These are phyloP conservation scores for Thripadectes ignobilis DNA, from an alignment of 2,797 vertebrate genomes.

Conservation along the genomic window DNA sequence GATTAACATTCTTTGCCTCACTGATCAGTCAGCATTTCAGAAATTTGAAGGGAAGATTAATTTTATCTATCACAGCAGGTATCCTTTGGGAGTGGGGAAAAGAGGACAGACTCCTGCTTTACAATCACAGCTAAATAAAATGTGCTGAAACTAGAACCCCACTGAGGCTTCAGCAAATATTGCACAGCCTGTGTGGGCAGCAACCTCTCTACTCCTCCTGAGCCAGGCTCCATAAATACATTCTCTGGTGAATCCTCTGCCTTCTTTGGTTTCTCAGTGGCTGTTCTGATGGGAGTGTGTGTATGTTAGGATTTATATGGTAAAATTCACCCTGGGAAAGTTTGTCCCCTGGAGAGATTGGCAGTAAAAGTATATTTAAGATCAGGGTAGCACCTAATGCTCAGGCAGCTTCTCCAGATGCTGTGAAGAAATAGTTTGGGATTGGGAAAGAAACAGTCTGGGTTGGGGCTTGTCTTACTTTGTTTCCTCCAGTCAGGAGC, in stretches of 20 bases:
- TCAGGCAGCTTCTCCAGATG: neutral
- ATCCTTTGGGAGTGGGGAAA: neutral
- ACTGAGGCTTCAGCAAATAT: neutral
- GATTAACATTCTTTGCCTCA: neutral
- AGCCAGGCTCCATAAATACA: accelerated
- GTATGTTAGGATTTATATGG: neutral
- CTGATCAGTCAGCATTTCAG: neutral
- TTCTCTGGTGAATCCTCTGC: neutral
- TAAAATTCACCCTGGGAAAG: neutral
- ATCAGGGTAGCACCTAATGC: neutral
- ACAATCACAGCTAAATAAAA: neutral
- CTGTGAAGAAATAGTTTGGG: neutral
- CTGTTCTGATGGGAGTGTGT: neutral
- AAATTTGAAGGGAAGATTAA: neutral
- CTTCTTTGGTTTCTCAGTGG: neutral
- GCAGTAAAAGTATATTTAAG: neutral
- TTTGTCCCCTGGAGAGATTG: neutral
- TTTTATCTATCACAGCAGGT: neutral
- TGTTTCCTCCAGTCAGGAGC: neutral
- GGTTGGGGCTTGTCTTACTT: neutral
- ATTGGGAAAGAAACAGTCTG: neutral
- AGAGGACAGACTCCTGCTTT: neutral
- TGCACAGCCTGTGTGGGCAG: neutral
- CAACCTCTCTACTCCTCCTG: neutral
- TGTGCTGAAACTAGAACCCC: neutral